phyloP scores from a whole-genome alignment of 2,113 vertebrate genomes.

The Nanorana parkeri region DNA sequence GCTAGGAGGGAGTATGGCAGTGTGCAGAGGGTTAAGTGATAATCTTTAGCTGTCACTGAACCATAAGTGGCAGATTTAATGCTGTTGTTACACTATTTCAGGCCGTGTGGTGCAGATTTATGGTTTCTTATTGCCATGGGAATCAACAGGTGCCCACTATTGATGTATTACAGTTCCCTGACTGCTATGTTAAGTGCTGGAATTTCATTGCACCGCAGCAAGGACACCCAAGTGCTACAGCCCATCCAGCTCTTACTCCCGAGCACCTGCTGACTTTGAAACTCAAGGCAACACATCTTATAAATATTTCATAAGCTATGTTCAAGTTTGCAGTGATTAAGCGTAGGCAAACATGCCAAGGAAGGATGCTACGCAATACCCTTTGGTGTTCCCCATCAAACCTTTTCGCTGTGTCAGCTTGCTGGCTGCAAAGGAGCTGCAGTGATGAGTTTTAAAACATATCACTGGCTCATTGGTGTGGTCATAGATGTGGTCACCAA shows the following conservation, averaged over 20 bases:
- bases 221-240: background rate
- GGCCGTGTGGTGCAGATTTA: no score
- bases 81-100: no score
- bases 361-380: background rate
- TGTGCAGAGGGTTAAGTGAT: no score
- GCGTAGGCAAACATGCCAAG: slow-evolving; percentile 11
- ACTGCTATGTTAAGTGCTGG: background rate
- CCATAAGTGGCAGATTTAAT: no score
- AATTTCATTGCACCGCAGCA: background rate
- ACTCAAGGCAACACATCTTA: background rate
- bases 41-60: no score
- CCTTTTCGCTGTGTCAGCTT: background rate
- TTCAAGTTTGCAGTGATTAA: slow-evolving; percentile 37
- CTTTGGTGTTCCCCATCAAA: background rate
- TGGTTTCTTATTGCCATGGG: no score
- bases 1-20: no score
- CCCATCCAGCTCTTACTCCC: background rate
- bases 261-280: background rate
- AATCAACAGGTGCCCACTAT: background rate
- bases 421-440: no score
- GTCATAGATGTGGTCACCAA: no score
- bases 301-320: slow-evolving; percentile 39
- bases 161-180: background rate
- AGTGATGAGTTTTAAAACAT: no score
- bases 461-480: no score